Percentiles rank a stretch among this genome's conserved stretches.
These are phyloP conservation scores for Platycheirus rosarum DNA, from an alignment of 2,888 invertebrate genomes.

Conservation along the genomic window DNA sequence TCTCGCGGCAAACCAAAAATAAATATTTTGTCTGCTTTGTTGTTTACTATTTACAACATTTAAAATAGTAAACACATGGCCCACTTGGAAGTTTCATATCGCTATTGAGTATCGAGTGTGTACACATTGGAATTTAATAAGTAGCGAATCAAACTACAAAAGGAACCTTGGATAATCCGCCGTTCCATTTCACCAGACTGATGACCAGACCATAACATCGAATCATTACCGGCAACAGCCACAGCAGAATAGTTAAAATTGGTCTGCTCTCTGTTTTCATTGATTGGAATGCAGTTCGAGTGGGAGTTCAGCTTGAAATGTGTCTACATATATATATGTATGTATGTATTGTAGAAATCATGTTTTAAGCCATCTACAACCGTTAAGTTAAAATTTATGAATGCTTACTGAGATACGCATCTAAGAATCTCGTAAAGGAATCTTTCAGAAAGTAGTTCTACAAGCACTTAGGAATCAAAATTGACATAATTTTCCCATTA, in stretches of 20 bases:
- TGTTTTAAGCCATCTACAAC: too few relatives aligned
- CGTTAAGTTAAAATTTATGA: too few relatives aligned
- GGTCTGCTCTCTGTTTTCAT: conserved; percentile 40
- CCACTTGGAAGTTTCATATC: conserved; percentile 29
- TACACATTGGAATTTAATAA: conserved; percentile 50
- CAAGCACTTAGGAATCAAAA: conserved; percentile 5
- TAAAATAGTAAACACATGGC: conserved; percentile 55
- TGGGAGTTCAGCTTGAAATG: conserved; percentile 22
- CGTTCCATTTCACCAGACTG: conserved; percentile 20
- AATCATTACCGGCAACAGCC: conserved; percentile 15
- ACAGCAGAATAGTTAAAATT: conserved; percentile 12
- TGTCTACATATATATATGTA: too few relatives aligned
- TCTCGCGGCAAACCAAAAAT: conserved; percentile 11
- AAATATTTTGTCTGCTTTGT: conserved; percentile 1
- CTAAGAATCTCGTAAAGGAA: too few relatives aligned
- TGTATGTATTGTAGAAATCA: too few relatives aligned
- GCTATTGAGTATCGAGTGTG: conserved; percentile 27
- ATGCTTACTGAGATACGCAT: too few relatives aligned
- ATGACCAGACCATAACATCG: conserved; percentile 4
- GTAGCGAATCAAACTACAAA: conserved; percentile 45
- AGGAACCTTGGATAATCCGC: conserved; percentile 34
- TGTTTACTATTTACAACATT: conserved; percentile 47
- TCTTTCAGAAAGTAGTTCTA: too few relatives aligned
- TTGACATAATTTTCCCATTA: conserved; percentile 29
- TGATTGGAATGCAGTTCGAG: conserved; percentile 23